phyloP scores from a whole-genome alignment of 1,140 invertebrate genomes.

The Conopomorpha cramerella region DNA sequence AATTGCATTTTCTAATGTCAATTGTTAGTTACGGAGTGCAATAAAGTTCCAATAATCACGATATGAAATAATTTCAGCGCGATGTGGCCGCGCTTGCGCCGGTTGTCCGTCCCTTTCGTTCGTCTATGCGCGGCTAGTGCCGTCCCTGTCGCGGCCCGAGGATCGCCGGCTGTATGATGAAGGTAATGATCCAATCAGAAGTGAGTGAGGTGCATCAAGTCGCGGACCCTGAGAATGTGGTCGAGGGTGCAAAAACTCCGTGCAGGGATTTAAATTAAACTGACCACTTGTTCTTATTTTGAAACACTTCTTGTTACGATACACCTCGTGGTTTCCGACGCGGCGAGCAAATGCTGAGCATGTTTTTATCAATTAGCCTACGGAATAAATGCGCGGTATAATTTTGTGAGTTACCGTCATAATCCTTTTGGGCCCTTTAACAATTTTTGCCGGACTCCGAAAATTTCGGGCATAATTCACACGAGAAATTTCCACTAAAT shows the following conservation, averaged over 20 bases:
- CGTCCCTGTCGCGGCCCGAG: slow-evolving; percentile 36
- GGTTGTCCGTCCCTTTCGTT: slow-evolving; percentile 20
- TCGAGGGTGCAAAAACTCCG: slow-evolving; percentile 57
- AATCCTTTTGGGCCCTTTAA: too few species aligned
- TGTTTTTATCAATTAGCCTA: too few species aligned
- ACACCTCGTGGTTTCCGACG: too few species aligned
- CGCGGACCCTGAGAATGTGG: slow-evolving; percentile 55
- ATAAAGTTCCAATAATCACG: slow-evolving; percentile 60
- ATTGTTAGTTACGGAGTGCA: slow-evolving; percentile 60
- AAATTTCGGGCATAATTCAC: slow-evolving; percentile 9
- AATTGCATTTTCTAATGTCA: slow-evolving; percentile 61
- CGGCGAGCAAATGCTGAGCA: too few species aligned
- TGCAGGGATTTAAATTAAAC: slow-evolving; percentile 55
- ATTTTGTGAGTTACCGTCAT: too few species aligned
- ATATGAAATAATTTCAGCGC: slow-evolving; percentile 57
- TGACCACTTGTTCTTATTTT: slow-evolving; percentile 45
- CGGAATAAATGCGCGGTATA: too few species aligned
- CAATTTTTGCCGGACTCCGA: slow-evolving; percentile 2
- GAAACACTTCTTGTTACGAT: slow-evolving; percentile 19
- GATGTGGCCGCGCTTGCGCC: slow-evolving; percentile 35
- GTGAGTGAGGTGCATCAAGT: slow-evolving; percentile 54
- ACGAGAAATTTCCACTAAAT: slow-evolving; percentile 17
- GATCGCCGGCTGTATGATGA: slow-evolving; percentile 56
- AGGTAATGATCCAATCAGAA: slow-evolving; percentile 61
- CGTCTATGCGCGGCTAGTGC: slow-evolving; percentile 9